Conservation (phyloP, 2,888 invertebrate species). For the Cryptocephalus moraei region DNA sequence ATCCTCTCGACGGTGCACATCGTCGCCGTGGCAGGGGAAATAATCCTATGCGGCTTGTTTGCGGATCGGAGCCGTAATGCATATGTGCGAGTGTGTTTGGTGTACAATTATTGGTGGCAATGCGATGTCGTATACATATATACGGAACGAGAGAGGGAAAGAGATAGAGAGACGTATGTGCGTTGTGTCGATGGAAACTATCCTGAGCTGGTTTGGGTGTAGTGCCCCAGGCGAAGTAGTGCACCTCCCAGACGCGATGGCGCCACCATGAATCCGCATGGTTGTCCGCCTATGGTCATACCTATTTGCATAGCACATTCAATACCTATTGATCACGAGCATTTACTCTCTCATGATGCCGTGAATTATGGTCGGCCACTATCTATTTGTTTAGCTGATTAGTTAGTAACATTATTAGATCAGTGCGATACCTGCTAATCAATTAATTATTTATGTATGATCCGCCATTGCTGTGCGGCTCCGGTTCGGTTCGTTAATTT, state of each 20-base stretch:
- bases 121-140: conserved; percentile 28
- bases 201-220: conserved; percentile 23
- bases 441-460: conserved; percentile 42
- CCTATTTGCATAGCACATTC: conserved; percentile 39
- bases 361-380: conserved; percentile 41
- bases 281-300: conserved; percentile 24
- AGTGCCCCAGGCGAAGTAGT: conserved; percentile 24
- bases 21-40: conserved; percentile 4
- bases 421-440: conserved; percentile 41
- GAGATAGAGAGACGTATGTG: background rate
- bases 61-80: conserved; percentile 27
- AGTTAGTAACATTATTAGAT: conserved; percentile 43
- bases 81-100: conserved; percentile 21
- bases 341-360: conserved; percentile 37
- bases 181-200: background rate
- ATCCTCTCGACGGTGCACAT: background rate
- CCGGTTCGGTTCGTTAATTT: conserved; percentile 32
- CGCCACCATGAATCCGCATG: conserved; percentile 24
- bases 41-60: conserved; percentile 29
- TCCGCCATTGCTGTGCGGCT: conserved; percentile 21
- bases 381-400: conserved; percentile 44
- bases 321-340: conserved; percentile 40
- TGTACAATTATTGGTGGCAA: conserved; percentile 30
- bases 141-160: background rate
- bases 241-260: conserved; percentile 20